Conservation (phyloP, 2,113 vertebrate genomes). For the Triplophysa siluroides region DNA sequence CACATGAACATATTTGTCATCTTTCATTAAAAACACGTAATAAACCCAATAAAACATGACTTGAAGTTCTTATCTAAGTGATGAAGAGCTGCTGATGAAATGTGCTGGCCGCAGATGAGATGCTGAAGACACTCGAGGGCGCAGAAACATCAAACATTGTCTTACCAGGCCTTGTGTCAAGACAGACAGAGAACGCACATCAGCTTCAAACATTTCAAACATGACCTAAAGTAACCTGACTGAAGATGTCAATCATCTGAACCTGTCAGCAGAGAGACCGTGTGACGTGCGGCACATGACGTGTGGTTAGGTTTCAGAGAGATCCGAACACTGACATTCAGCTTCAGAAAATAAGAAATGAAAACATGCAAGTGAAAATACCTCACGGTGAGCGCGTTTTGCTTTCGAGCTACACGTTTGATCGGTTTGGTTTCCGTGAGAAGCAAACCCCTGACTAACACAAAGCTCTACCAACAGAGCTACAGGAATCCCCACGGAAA, state of each 20-base stretch:
- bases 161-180: slow-evolving; percentile 52
- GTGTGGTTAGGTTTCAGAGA: too few species aligned
- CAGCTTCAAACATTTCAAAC: not conserved
- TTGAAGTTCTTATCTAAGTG: not conserved
- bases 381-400: too few species aligned
- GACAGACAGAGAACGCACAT: slow-evolving; percentile 41
- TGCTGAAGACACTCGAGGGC: not conserved
- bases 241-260: not conserved
- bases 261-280: not conserved
- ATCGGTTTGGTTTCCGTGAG: too few species aligned
- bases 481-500: too few species aligned
- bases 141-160: slow-evolving; percentile 4
- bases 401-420: too few species aligned
- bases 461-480: too few species aligned
- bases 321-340: too few species aligned
- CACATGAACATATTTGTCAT: not conserved
- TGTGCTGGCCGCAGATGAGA: slow-evolving; percentile 2
- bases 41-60: not conserved
- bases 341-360: too few species aligned
- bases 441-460: too few species aligned
- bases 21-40: not conserved
- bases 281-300: not conserved
- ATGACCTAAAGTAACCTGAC: not conserved
- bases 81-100: slow-evolving; percentile 8
- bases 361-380: too few species aligned